Base-by-base conservation (phyloP, 2,888 invertebrate species). In the Limnephilus marmoratus region DNA sequence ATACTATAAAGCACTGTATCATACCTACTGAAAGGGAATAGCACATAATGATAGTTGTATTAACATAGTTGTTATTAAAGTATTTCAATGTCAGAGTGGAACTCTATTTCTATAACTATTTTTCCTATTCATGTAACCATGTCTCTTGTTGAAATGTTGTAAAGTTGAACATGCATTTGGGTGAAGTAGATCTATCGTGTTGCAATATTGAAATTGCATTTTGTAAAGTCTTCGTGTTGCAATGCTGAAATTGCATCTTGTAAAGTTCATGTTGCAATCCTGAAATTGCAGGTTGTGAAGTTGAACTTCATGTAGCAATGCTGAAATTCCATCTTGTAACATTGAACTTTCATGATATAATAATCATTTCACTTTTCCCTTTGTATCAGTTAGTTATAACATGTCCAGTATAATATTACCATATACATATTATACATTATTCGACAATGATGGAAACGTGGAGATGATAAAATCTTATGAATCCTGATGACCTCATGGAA, bases 381-480 rank as follows among this genome's bases (percentile, higher is more conserved):
- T 83, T 37, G 12, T 83, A 31, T 83, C 83, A 31, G 83, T 83
- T 31, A 68, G 83, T 83, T 18, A 83, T 37, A 18, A 31, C 15
- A 34, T 83, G 83, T 83, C 83, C 83, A 34, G 31, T 83, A 83
- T 83, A 34, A 83, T 83, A 83, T 68, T 68, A 68, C 53, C 24
- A 68, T 3, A 68, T 49, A 49, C 9, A 45, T 45, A 45, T 45
- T 53, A 68, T 68, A 68, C 53, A 68, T 68, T 68, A 68, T 68
- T 68, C 18, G 53, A 68, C 53, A 68, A 68, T 68, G 53, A 18
- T 68, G 53, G 53, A 68, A 68, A 68, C 49, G 34, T 91, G 85
- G 53, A 91, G 53, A 24, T 82, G 80, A 45, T 91, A 83, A 81
- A 91, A 91, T 92, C 92, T 92, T 92, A 92, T 91, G 92, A 92